Evolutionary conservation across 2,113 vertebrate species (phyloP).

Genomic region (Dicrurus megarhynchus): DNA sequence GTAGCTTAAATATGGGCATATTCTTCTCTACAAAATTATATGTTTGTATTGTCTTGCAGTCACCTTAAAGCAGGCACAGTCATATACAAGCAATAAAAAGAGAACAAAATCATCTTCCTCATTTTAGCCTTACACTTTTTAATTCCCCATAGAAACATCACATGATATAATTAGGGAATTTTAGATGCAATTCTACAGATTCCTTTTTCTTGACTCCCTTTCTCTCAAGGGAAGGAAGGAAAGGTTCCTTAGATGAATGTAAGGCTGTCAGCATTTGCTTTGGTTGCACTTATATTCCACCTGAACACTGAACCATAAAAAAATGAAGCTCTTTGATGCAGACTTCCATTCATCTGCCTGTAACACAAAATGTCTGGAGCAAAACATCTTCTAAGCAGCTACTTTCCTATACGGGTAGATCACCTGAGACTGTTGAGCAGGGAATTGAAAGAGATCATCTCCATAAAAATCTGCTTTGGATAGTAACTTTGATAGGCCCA

Average conservation of each 20-base stretch:
- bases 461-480: constrained; percentile 38
- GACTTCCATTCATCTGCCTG: constrained; percentile 55
- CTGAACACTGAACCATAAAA: constrained; percentile 41
- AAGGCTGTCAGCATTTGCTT: constrained; percentile 58
- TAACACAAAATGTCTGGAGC: constrained; percentile 52
- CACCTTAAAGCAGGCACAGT: background rate
- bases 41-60: background rate
- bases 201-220: background rate
- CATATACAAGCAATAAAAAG: background rate
- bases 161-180: constrained; percentile 40
- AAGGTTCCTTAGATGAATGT: constrained; percentile 37
- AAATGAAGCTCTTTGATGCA: constrained; percentile 50
- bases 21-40: background rate
- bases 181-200: background rate
- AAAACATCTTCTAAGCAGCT: constrained; percentile 55
- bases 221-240: constrained; percentile 39
- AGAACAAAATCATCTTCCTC: background rate
- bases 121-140: background rate
- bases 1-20: background rate
- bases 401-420: background rate
- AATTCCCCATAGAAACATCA: constrained; percentile 21
- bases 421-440: constrained; percentile 40
- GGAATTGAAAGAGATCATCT: constrained; percentile 48
- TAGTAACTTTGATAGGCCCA: constrained; percentile 6
- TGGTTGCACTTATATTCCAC: constrained; percentile 49